Conservation (phyloP, 2,797 vertebrate species). For the Coluber constrictor region DNA sequence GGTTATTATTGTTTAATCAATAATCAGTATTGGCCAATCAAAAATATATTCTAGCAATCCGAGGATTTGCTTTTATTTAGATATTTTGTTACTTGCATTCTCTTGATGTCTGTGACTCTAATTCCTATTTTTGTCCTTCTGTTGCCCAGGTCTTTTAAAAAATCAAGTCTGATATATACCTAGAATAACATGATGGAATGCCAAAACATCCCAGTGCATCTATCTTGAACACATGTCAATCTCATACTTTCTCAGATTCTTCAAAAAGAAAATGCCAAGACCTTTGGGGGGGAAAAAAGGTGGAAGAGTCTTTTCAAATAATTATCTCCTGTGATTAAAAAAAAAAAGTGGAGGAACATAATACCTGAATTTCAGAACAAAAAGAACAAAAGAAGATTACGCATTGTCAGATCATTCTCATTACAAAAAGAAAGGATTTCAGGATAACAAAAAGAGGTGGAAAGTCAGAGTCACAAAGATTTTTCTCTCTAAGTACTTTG, state of each 20-base stretch:
- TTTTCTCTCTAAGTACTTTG: not conserved
- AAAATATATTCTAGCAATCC: conserved; percentile 16
- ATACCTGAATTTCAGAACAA: not conserved
- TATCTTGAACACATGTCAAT: not conserved
- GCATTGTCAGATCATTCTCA: not conserved
- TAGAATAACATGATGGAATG: not conserved
- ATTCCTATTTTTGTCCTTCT: conserved; percentile 6
- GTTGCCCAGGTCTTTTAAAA: conserved; percentile 13
- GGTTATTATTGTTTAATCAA: conserved; percentile 33
- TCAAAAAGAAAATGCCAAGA: conserved; percentile 8
- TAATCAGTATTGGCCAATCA: conserved; percentile 24
- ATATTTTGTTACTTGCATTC: conserved; percentile 13
- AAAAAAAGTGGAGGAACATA: not conserved
- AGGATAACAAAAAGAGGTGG: not conserved
- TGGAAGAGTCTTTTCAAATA: not conserved
- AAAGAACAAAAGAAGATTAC: not conserved
- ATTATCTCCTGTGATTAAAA: conserved; percentile 1
- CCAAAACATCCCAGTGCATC: not conserved
- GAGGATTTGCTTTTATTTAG: conserved; percentile 13
- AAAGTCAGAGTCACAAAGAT: not conserved
- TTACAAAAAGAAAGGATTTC: conserved; percentile 7
- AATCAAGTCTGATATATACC: conserved; percentile 19
- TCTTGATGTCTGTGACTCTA: conserved; percentile 36
- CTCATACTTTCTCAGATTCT: not conserved
- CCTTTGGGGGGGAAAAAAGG: not conserved